These are phyloP conservation scores for Malacoraja senta DNA, from an alignment of 2,797 vertebrate species.

Conservation along the genomic window DNA sequence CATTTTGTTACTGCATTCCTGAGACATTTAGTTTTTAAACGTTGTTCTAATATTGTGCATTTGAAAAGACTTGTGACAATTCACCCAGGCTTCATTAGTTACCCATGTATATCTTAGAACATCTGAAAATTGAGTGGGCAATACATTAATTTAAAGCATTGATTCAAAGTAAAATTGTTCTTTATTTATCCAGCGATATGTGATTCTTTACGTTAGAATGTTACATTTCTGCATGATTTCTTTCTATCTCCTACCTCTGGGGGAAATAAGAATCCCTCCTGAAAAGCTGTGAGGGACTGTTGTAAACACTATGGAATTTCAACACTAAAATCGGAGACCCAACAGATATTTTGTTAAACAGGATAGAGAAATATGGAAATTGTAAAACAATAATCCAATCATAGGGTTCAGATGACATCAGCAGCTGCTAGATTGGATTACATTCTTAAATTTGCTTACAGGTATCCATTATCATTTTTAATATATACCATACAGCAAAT, in stretches of 20 bases:
- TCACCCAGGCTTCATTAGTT: not conserved
- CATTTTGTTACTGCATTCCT: not conserved
- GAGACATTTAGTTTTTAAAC: not conserved
- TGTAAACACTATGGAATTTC: not conserved
- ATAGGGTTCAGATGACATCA: constrained; percentile 7
- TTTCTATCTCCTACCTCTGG: not conserved
- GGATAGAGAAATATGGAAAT: constrained; percentile 24
- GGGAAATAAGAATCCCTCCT: not conserved
- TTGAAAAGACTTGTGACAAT: not conserved
- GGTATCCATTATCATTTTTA: constrained; percentile 28
- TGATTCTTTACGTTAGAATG: not conserved
- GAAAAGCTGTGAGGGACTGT: not conserved
- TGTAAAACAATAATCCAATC: constrained; percentile 26
- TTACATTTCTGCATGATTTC: not conserved
- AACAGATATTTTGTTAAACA: constrained; percentile 14
- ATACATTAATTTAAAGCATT: not conserved
- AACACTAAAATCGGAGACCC: too few species aligned
- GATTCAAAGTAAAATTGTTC: not conserved
- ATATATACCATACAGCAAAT: constrained; percentile 29
- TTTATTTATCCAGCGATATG: not conserved
- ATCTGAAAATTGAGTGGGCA: not conserved
- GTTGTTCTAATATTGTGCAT: not conserved
- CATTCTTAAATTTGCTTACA: constrained; percentile 13
- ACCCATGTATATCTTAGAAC: not conserved
- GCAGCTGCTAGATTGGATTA: constrained; percentile 20